phyloP scores from a whole-genome alignment of 2,888 invertebrate genomes.

The Camptogramma bilineatum region DNA sequence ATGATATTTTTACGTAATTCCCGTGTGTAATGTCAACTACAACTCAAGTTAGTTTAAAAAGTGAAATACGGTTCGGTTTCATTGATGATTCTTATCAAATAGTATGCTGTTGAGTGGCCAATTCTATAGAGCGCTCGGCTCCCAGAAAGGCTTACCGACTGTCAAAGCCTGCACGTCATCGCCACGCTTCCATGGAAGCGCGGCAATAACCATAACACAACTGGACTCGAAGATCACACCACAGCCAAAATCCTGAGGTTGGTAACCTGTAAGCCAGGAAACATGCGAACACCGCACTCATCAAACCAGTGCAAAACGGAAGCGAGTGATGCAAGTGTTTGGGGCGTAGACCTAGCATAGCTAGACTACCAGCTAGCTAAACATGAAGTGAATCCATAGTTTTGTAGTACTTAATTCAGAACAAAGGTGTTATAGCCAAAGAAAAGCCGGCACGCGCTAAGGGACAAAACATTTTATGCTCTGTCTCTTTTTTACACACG shows the following conservation, averaged over 20 bases:
- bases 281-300: slow-evolving; percentile 6
- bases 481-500: no score
- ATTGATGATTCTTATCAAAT: slow-evolving; percentile 1
- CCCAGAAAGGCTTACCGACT: slow-evolving; percentile 3
- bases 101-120: background rate
- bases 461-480: no score
- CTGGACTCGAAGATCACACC: background rate
- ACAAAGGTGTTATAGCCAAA: no score
- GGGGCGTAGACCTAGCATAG: no score
- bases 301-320: background rate
- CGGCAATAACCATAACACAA: background rate
- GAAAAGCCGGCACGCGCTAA: no score
- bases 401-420: no score
- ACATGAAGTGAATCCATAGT: no score
- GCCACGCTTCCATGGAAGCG: background rate
- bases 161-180: background rate
- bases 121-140: background rate
- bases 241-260: background rate
- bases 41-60: no score
- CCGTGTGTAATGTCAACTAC: no score
- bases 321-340: background rate
- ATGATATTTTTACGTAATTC: no score
- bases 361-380: no score
- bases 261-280: slow-evolving; percentile 2
- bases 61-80: background rate